Base-by-base conservation (phyloP, 2,797 vertebrate species). In the Synaphobranchus kaupii region DNA sequence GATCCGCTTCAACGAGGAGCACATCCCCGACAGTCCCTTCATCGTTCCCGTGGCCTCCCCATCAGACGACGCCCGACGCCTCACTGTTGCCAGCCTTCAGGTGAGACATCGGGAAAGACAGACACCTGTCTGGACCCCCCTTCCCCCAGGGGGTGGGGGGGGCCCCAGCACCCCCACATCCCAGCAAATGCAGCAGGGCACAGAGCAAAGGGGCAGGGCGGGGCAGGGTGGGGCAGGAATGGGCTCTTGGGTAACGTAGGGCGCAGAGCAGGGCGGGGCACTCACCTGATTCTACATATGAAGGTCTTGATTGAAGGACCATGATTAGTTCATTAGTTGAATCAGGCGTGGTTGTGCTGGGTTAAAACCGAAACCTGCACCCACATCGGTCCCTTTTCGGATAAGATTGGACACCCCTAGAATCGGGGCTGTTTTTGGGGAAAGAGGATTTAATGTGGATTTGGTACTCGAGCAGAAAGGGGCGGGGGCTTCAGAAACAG, bases 21-120 rank as follows among this genome's bases (percentile, higher is more conserved):
- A 96, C 90, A 94, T 96, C 83, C 94, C 95, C 0, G 95, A 96
- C 91, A 95, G 95, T 78, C 95, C 95, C 6, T 95, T 94, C 25
- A 90, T 95, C 87, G 94, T 96, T 48, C 94, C 94, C 0, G 94
- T 95, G 89, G 93, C 94, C 44, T 94, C 93, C 84, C 91, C 94
- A 6, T 93, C 94, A 9, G 94, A 94, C 22, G 95, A 95, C 0
- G 93, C 95, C 89, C 91, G 93, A 58, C 92, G 93, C 86, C 94
- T 95, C 87, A 95, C 95, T 95, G 95, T 96, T 94, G 94, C 95
- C 94, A 95, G 94, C 92, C 95, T 95, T 95, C 95, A 95, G 95
- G 95, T 96, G 95, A 95, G 95, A 93, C 94, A 92, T 92, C 60
- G 93, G 94, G 94, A 94, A 93, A 88, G 76, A 83, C 87, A 63